Percentiles rank a stretch among this genome's conserved stretches.
These are phyloP conservation scores for Drosophila putrida DNA, from an alignment of 2,888 invertebrate genomes.

Conservation along the genomic window DNA sequence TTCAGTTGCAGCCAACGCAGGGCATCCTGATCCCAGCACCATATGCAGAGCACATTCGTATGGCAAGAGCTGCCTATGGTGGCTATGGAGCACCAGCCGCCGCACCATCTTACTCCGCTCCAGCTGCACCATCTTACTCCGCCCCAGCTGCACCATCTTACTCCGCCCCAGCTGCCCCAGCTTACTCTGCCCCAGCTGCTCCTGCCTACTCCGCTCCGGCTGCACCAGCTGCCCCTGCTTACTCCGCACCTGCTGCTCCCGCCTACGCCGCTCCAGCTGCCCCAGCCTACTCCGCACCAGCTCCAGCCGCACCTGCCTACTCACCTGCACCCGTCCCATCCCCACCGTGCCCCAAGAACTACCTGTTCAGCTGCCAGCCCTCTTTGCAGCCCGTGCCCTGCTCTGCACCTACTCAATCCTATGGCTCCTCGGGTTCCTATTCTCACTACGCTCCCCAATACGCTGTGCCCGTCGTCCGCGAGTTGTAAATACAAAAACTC, in stretches of 20 bases:
- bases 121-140: constrained; percentile 34
- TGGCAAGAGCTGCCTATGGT: constrained; percentile 70
- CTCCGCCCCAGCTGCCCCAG: constrained; percentile 52
- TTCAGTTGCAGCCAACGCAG: constrained; percentile 79
- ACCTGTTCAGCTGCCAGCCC: constrained; percentile 83
- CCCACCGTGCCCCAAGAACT: constrained; percentile 81
- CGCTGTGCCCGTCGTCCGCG: constrained; percentile 71
- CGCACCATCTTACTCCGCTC: constrained; percentile 43
- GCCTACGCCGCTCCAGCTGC: constrained; percentile 59
- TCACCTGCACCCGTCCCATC: constrained; percentile 58
- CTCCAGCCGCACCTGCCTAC: constrained; percentile 2
- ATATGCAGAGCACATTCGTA: constrained; percentile 76
- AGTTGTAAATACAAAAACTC: constrained; percentile 50
- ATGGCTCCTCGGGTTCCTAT: constrained; percentile 76
- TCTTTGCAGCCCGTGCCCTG: constrained; percentile 80
- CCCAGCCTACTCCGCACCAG: constrained; percentile 44
- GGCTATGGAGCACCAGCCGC: constrained; percentile 55
- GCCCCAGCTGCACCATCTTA: constrained; percentile 63
- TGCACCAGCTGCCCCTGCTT: constrained; percentile 39
- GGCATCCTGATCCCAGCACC: constrained; percentile 83
- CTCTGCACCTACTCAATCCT: constrained; percentile 62
- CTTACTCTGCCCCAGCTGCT: constrained; percentile 56
- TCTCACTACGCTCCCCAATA: constrained; percentile 81
- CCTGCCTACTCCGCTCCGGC: constrained; percentile 62
- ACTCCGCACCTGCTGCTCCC: constrained; percentile 33